Evolutionary conservation across 2,797 vertebrate genomes (phyloP), one percentile per base, ranked within the genome.

Genomic region (Dromococcyx pavoninus): DNA sequence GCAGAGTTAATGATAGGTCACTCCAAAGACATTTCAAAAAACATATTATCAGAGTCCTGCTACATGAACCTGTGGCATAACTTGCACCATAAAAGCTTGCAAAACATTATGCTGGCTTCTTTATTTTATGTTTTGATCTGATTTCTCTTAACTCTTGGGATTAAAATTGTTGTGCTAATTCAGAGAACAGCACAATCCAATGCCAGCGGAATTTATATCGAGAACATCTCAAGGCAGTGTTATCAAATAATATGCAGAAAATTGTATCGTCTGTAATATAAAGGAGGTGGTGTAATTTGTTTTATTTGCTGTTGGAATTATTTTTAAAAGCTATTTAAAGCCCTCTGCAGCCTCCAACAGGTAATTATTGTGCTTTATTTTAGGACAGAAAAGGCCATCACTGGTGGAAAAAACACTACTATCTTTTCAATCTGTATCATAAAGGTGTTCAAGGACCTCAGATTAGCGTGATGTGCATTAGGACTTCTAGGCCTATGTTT

Each of bases 91-190:
- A 93, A 91, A 83, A 71, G 28, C 86, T 90, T 93, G 64, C 56
- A 65, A 66, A 79, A 66, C 67, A 48, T 88, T 95, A 22, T 70
- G 10, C 35, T 74, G n/a, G 4, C n/a, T 71, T 21, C 13, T 53
- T 75, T 46, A 41, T 46, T 85, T 80, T 69, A 28, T 79, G 79
- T 94, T 90, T 74, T 44, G 48, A 11, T 89, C 33, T 51, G 56
- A 80, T 92, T 88, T 88, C 51, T 88, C 27, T 60, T 73, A 92
- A 88, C 77, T 88, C 46, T 64, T 80, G 65, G 62, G 61, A 41
- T 89, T 92, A 79, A 88, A 95, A 92, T 91, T 82, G 30, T 56
- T 78, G 37, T 39, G 57, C 37, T 70, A 61, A 86, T 80, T 95
- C 66, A 73, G 46, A 43, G 33, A 78, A 37, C 54, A 62, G 60